Conservation (phyloP, 2,113 vertebrate species). For the Nanger granti region DNA sequence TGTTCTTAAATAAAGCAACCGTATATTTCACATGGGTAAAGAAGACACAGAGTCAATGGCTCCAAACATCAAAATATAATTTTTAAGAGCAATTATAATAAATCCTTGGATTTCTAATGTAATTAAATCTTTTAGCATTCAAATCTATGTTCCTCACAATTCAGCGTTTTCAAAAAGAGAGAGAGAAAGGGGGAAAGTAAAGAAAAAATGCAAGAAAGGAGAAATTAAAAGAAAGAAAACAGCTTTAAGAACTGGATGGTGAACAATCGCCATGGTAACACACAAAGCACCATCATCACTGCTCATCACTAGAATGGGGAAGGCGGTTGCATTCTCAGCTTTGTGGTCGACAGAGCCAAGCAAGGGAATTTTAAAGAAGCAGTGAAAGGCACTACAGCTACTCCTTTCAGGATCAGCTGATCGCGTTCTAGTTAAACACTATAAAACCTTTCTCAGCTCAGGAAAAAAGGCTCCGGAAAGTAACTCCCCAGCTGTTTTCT, state of each 20-base stretch:
- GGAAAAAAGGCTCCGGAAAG: conserved; percentile 56
- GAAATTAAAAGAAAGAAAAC: neutral
- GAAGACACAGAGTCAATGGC: conserved; percentile 5
- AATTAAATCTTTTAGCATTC: conserved; percentile 4
- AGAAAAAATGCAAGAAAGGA: neutral
- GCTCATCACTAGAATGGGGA: neutral
- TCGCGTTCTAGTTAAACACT: conserved; percentile 59
- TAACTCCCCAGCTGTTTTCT: conserved; percentile 53
- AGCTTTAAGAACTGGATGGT: neutral
- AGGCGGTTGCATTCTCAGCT: neutral
- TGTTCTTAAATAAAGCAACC: neutral
- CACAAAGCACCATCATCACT: neutral
- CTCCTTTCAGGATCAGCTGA: conserved; percentile 52
- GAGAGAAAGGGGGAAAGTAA: neutral
- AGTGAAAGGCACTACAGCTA: conserved; percentile 41
- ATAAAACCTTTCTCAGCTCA: conserved; percentile 38
- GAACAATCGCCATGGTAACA: neutral
- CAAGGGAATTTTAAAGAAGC: conserved; percentile 50
- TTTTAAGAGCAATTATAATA: neutral
- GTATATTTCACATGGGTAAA: neutral
- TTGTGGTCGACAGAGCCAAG: conserved; percentile 3
- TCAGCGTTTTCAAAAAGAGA: conserved; percentile 62
- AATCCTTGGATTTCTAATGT: neutral
- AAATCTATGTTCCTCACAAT: conserved; percentile 31
- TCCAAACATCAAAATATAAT: neutral